phyloP scores from a whole-genome alignment of 1,140 invertebrate species.

The Drosophila navojoa region DNA sequence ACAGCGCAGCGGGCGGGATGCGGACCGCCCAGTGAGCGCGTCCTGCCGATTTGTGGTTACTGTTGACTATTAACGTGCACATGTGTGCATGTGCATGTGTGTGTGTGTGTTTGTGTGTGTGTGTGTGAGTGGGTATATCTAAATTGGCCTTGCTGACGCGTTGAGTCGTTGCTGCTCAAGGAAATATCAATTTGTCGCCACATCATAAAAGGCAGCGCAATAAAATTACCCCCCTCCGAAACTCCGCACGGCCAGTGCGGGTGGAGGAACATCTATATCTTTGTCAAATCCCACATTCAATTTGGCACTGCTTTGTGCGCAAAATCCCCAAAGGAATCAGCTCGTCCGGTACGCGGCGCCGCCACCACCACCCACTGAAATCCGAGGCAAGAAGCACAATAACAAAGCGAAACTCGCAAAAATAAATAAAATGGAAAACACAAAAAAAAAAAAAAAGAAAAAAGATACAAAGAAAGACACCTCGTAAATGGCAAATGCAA shows the following conservation, averaged over 20 bases:
- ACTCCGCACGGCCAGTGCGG: slow-evolving; percentile 13
- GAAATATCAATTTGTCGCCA: slow-evolving; percentile 83
- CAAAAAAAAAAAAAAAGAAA: no score
- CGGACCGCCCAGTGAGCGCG: slow-evolving; percentile 66
- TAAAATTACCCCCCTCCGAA: slow-evolving; percentile 68
- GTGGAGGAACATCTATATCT: slow-evolving; percentile 55
- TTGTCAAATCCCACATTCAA: slow-evolving; percentile 82
- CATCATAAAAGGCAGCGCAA: slow-evolving; percentile 83
- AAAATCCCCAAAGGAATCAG: slow-evolving; percentile 81
- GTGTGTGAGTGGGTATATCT: slow-evolving; percentile 46
- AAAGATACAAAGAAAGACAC: slow-evolving; percentile 51
- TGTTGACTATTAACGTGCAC: slow-evolving; percentile 18
- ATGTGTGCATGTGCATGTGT: not conserved
- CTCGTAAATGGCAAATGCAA: slow-evolving; percentile 83
- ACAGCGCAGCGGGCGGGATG: slow-evolving; percentile 56
- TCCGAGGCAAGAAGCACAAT: slow-evolving; percentile 41
- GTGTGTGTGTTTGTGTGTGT: slow-evolving; percentile 1
- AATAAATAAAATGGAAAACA: slow-evolving; percentile 30
- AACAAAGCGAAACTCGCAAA: slow-evolving; percentile 42
- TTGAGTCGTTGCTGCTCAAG: slow-evolving; percentile 36
- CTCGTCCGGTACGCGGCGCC: slow-evolving; percentile 31
- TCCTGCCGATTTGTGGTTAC: slow-evolving; percentile 50
- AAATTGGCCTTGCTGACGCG: slow-evolving; percentile 68
- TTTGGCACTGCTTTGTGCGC: slow-evolving; percentile 81
- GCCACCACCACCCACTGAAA: slow-evolving; percentile 38